Conservation (phyloP, 2,113 vertebrate species). For the Phycodurus eques region DNA sequence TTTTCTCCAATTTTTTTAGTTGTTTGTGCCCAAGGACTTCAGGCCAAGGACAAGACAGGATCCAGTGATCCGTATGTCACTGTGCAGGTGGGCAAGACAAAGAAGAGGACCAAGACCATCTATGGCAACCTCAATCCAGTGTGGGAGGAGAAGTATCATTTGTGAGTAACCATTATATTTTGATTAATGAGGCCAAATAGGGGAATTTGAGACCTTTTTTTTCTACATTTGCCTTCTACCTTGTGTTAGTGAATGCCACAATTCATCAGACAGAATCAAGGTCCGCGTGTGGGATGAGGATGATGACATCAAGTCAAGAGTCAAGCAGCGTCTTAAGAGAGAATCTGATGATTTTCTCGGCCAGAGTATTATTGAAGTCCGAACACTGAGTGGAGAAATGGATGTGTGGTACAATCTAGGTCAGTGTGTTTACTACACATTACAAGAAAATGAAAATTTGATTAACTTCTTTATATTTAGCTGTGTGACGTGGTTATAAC, state of each 20-base stretch:
- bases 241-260: slow-evolving; percentile 91
- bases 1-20: slow-evolving; percentile 71
- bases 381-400: slow-evolving; percentile 96
- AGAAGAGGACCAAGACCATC: slow-evolving; percentile 97
- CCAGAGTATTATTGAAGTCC: slow-evolving; percentile 97
- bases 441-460: not conserved
- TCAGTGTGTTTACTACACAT: slow-evolving; percentile 62
- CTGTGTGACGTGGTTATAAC: too few relatives aligned
- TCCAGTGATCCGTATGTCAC: slow-evolving; percentile 98
- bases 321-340: slow-evolving; percentile 95
- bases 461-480: too few relatives aligned
- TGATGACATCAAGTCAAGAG: slow-evolving; percentile 96
- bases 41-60: slow-evolving; percentile 97
- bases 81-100: slow-evolving; percentile 96
- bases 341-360: slow-evolving; percentile 97
- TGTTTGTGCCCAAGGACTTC: slow-evolving; percentile 93
- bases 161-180: slow-evolving; percentile 77
- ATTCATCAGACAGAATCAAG: slow-evolving; percentile 97
- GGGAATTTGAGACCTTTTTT: not conserved
- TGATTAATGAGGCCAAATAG: not conserved
- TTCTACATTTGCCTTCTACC: not conserved
- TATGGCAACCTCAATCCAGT: slow-evolving; percentile 97
- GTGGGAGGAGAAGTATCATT: slow-evolving; percentile 98
- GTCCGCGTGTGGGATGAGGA: slow-evolving; percentile 99
- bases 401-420: slow-evolving; percentile 99